A percentile compares a stretch with the other conserved stretches of the same genome.
Evolutionary conservation across 2,888 invertebrate genomes (phyloP).

Genomic region (Ariolimax columbianus): DNA sequence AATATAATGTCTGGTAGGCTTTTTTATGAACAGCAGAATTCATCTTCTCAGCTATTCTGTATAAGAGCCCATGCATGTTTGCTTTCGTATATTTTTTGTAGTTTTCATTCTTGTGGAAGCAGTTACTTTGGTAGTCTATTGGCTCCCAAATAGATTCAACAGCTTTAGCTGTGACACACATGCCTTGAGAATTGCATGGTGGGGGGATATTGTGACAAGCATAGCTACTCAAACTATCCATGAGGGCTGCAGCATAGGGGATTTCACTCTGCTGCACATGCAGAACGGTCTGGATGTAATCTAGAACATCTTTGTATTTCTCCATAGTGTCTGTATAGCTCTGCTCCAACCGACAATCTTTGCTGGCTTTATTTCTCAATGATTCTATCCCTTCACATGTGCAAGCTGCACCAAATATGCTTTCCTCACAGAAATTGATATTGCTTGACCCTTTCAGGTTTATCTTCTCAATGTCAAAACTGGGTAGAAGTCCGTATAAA

Average conservation of each 20-base stretch:
- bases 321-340: neutral
- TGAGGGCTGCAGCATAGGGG: conserved; percentile 83
- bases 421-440: conserved; percentile 82
- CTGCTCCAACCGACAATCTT: conserved; percentile 20
- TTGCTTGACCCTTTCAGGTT: conserved; percentile 79
- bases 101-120: conserved; percentile 41
- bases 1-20: conserved; percentile 81
- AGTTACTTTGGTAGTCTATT: conserved; percentile 60
- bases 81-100: conserved; percentile 84
- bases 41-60: conserved; percentile 84
- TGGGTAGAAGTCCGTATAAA: conserved; percentile 85
- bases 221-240: conserved; percentile 90
- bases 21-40: conserved; percentile 51
- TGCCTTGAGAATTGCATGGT: conserved; percentile 84
- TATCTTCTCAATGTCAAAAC: conserved; percentile 84
- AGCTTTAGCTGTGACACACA: conserved; percentile 62
- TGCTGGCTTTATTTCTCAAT: neutral
- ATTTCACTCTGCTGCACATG: conserved; percentile 50
- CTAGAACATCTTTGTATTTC: neutral
- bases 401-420: conserved; percentile 87
- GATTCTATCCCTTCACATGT: conserved; percentile 82
- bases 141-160: conserved; percentile 64
- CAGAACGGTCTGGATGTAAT: conserved; percentile 19
- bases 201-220: conserved; percentile 90
- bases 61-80: conserved; percentile 89